Evolutionary conservation across 1,140 invertebrate species (phyloP), one percentile per base, ranked within the genome.

Genomic region (Sinella curviseta): DNA sequence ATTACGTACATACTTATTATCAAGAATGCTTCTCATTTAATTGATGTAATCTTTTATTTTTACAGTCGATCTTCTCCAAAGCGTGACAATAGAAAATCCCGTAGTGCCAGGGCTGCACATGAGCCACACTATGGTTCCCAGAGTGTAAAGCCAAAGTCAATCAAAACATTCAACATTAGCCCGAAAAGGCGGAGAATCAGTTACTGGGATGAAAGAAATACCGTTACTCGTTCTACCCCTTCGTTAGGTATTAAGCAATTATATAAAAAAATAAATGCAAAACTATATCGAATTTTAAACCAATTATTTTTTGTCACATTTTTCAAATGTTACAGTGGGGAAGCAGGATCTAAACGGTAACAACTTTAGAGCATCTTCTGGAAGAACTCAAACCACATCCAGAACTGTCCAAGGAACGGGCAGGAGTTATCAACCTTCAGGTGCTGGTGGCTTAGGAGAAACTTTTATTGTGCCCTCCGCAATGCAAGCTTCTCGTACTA

Each of bases 161-260:
- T 34, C 1, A 77, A 35, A 31, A 55, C 8, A n/a, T 74, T 36
- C 31, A 78, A 77, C 30, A 73, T 82, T 1, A 80, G 81, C 36
- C 78, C 81, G 1, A 82, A 82, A 34, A 55, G 81, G 30, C 60
- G 81, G 35, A 74, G 57, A 77, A 79, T 79, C 31, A 79, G 67
- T n/a, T 80, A 54, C 24, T 80, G 36, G n/a, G 79, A 80, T 34
- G 24, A 75, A 57, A 67, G 74, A 54, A 39, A 60, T n/a, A 73
- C 35, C 33, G 36, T 67, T 1, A 60, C 2, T 26, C 12, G 20
- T 31, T 35, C 33, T 17, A 48, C 34, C 20, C 16, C 39, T 54
- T 4, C 28, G n/a, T 36, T 30, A 48, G 31, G 8, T 24, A 30
- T 33, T 3, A 70, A 30, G 65, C 24, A 70, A 70, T 70, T 33